A percentile compares a stretch with the other conserved stretches of the same genome.
Evolutionary conservation across 2,113 vertebrate species (phyloP).

Genomic region (Hippocampus guttulatus): DNA sequence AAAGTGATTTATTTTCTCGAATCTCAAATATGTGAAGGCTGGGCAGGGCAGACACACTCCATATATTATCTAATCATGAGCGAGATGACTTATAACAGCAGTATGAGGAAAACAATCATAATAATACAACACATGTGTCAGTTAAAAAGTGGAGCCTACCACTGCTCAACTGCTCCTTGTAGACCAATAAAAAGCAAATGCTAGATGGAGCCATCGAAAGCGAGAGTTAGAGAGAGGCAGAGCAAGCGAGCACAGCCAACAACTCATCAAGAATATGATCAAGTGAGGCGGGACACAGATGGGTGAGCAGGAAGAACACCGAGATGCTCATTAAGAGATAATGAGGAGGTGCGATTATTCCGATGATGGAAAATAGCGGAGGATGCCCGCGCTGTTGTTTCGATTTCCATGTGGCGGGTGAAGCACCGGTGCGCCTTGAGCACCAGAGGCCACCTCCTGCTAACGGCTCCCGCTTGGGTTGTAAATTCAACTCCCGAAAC

Average conservation of each 20-base stretch:
- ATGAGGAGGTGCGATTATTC: constrained; percentile 53
- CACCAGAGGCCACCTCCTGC: constrained; percentile 64
- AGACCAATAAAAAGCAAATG: constrained; percentile 73
- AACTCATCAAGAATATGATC: constrained; percentile 40
- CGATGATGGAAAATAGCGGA: constrained; percentile 45
- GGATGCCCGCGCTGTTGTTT: constrained; percentile 47
- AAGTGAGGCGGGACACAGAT: constrained; percentile 11
- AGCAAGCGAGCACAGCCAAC: constrained; percentile 16
- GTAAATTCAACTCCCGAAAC: constrained; percentile 78
- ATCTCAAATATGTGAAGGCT: constrained; percentile 9
- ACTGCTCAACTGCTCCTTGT: constrained; percentile 62
- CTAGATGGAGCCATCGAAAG: constrained; percentile 62
- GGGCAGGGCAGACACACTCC: constrained; percentile 26
- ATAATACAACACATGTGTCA: constrained; percentile 51
- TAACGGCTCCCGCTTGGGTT: constrained; percentile 71
- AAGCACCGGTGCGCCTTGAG: constrained; percentile 69
- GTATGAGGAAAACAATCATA: constrained; percentile 35
- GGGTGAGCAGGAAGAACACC: constrained; percentile 31
- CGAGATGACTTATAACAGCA: constrained; percentile 44
- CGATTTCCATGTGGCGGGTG: constrained; percentile 48
- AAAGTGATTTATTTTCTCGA: not conserved
- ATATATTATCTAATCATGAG: constrained; percentile 47
- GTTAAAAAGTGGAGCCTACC: constrained; percentile 61
- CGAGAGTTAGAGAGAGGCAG: not conserved
- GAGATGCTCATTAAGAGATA: constrained; percentile 59